Base-by-base conservation (phyloP, 1,140 invertebrate genomes). In the Apis laboriosa region DNA sequence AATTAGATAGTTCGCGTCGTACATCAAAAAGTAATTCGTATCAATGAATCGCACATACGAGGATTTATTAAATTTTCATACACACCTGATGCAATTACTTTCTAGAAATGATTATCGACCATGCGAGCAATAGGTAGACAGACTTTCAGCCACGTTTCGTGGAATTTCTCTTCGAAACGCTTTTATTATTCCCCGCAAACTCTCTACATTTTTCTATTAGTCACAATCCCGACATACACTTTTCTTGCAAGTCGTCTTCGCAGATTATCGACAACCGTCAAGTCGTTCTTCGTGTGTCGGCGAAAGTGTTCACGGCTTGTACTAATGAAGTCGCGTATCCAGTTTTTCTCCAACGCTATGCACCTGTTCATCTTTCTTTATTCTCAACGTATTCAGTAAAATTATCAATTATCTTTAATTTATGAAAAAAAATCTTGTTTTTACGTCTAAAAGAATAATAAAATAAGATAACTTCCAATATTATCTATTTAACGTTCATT, bases 161-260 rank as follows among this genome's bases (percentile, higher is more conserved):
- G 61, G 28, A 66, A 77, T 77, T 34, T 76, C 75, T 77, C 74
- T 34, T 77, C 61, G 75, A 77, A 66, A 77, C 28, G 75, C 49
- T 77, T 77, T 77, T 77, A 77, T 77, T 43, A 77, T 64, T 77
- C 75, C 5, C 49, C 24, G 49, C 12, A 49, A 75, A 75, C 72
- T 76, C 74, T 64, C 61, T 55, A 34, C 24, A 77, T 66, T 77
- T 77, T 77, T 66, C 24, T 55, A n/a, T 21, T 21, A 11, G 15
- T 19, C 19, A 17, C 24, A 5, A 19, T 13, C 24, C 5, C 43
- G 11, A 17, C 24, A 24, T 21, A 17, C 21, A 19, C 61, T 28
- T 66, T 53, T 34, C 61, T 66, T n/a, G 24, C 51, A 8, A 34
- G n/a, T 49, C 74, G 49, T 76, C 63, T 64, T 64, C 74, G 63